Evolutionary conservation across 2,797 vertebrate genomes (phyloP).

Genomic region (Lepus townsendii): DNA sequence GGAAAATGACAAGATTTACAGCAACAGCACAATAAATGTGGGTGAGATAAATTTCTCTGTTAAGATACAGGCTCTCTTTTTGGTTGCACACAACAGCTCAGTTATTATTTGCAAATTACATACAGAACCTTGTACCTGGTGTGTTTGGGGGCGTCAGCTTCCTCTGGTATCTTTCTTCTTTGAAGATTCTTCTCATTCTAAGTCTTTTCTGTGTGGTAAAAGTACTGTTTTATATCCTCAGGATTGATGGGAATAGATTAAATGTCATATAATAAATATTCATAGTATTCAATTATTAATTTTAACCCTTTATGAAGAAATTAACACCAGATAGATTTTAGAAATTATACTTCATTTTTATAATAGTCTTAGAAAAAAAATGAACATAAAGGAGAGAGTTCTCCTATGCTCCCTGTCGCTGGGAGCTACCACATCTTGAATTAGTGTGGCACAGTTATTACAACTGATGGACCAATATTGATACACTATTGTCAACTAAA

Average conservation of each 20-base stretch:
- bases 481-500: too few relatives aligned
- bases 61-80: neutral
- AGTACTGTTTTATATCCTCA: neutral
- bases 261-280: neutral
- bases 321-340: neutral
- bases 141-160: neutral
- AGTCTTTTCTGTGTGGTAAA: neutral
- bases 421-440: neutral
- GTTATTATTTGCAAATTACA: neutral
- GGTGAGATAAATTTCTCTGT: conserved; percentile 9
- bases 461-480: neutral
- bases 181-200: neutral
- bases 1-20: neutral
- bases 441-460: neutral
- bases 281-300: neutral
- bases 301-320: neutral
- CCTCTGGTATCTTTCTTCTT: neutral
- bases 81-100: neutral
- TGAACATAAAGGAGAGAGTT: neutral
- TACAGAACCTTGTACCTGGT: too few relatives aligned
- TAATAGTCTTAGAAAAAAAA: neutral
- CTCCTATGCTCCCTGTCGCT: neutral
- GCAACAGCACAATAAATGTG: conserved; percentile 11
- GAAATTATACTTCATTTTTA: neutral
- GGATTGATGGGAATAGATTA: neutral